Evolutionary conservation across 2,797 vertebrate genomes (phyloP), one percentile per base, ranked within the genome.

Genomic region (Sciurus carolinensis): DNA sequence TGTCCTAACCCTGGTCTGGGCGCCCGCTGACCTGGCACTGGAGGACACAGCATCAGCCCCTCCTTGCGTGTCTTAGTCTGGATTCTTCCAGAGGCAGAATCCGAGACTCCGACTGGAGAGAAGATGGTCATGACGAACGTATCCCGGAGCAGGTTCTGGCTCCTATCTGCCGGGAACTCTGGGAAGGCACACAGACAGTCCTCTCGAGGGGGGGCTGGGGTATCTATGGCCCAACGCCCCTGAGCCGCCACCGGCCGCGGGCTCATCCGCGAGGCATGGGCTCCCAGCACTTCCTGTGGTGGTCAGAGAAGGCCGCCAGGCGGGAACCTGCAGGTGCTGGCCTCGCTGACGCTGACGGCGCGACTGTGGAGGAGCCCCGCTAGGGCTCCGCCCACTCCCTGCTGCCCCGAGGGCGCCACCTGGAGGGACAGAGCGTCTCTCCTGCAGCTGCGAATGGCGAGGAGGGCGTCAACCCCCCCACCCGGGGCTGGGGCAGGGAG

Each of bases 41-140:
- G n/a, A 15, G 36, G 42, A 11, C 10, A 12, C 39, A 77, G 54
- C 1, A 57, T 7, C 54, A 22, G 54, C 7, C 28, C 39, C 71
- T 30, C 8, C 2, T 73, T 0, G 13, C 50, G 0, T 0, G 2
- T 30, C 30, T 93, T 36, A 30, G 24, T 50, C 24, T 33, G 8
- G 57, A n/a, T 39, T 20, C 14, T 72, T 18, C 79, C 57, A n/a
- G 77, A 85, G 52, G 76, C 50, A 47, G 73, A 85, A 14, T 13
- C 39, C 0, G 13, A 47, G n/a, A 36, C 39, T 9, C 18, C 4
- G 50, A 69, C 5, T 6, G 4, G 30, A 33, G 66, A 88, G 24
- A 7, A 1, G 66, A 2, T 6, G 0, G 9, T 3, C 57, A 11
- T 0, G 26, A 71, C 12, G 14, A 84, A 12, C 2, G 13, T 1